These are phyloP conservation scores for Accipiter cooperii DNA, from an alignment of 2,113 vertebrate genomes.

Conservation along the genomic window DNA sequence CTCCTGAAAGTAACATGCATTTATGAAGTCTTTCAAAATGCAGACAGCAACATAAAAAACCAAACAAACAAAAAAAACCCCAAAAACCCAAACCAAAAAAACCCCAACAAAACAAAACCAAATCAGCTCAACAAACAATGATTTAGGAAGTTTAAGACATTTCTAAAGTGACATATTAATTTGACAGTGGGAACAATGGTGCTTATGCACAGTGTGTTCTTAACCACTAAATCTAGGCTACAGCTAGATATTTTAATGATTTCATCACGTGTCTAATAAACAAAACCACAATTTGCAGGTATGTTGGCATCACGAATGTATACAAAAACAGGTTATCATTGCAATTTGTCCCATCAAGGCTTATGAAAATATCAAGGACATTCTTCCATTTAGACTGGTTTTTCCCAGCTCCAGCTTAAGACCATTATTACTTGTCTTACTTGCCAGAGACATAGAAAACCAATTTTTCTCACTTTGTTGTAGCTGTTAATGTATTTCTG, in stretches of 20 bases:
- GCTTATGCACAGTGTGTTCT: background rate
- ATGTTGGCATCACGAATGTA: background rate
- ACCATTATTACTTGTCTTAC: background rate
- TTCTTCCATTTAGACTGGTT: background rate
- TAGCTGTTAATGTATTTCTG: background rate
- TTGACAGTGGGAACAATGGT: background rate
- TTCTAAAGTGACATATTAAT: background rate
- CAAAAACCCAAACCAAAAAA: background rate
- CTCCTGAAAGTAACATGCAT: background rate
- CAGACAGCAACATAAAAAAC: background rate
- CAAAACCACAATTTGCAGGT: background rate
- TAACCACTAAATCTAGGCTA: background rate
- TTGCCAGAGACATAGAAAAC: background rate
- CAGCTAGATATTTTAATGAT: background rate
- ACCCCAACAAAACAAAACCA: background rate
- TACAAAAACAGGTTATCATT: background rate
- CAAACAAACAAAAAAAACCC: background rate
- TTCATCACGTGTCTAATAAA: background rate
- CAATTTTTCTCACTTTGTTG: background rate
- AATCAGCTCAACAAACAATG: background rate
- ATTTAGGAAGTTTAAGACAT: background rate
- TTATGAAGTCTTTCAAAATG: background rate
- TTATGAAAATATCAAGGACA: background rate
- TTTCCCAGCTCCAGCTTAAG: background rate
- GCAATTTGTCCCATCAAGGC: background rate